Evolutionary conservation across 2,113 vertebrate genomes (phyloP).

Genomic region (Pithys albifrons): DNA sequence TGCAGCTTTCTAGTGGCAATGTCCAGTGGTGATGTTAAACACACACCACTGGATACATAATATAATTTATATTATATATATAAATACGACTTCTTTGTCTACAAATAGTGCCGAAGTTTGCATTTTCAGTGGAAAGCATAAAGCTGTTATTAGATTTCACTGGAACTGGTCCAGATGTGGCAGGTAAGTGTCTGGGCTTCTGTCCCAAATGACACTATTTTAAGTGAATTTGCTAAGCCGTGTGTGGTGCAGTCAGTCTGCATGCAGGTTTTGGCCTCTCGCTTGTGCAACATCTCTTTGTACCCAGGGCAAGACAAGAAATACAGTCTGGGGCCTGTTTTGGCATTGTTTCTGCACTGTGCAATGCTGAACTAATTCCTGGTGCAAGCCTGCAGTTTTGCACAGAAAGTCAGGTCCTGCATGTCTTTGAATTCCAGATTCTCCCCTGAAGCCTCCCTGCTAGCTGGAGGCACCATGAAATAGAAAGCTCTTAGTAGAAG

Average conservation of each 20-base stretch:
- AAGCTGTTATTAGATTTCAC: not conserved
- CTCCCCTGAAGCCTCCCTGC: accelerated
- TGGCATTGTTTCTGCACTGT: not conserved
- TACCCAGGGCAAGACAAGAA: not conserved
- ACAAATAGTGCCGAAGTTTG: not conserved
- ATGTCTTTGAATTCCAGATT: not conserved
- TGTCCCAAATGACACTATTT: not conserved
- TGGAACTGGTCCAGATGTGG: not conserved
- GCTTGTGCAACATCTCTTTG: not conserved
- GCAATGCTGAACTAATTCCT: not conserved
- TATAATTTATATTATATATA: no score
- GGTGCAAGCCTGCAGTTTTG: not conserved
- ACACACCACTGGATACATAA: not conserved
- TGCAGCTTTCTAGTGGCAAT: not conserved
- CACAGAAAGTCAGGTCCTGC: not conserved
- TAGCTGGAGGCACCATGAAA: not conserved
- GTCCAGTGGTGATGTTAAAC: not conserved
- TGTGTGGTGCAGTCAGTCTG: not conserved
- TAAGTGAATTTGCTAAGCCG: not conserved
- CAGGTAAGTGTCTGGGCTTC: not conserved
- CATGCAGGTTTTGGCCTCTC: not conserved
- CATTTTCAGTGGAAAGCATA: not conserved
- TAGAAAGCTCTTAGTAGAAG: not conserved
- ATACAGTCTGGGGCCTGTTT: not conserved
- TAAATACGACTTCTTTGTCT: not conserved